A percentile compares a stretch with the other conserved stretches of the same genome.
Evolutionary conservation across 2,888 invertebrate genomes (phyloP).

Genomic region (Mythimna loreyi): DNA sequence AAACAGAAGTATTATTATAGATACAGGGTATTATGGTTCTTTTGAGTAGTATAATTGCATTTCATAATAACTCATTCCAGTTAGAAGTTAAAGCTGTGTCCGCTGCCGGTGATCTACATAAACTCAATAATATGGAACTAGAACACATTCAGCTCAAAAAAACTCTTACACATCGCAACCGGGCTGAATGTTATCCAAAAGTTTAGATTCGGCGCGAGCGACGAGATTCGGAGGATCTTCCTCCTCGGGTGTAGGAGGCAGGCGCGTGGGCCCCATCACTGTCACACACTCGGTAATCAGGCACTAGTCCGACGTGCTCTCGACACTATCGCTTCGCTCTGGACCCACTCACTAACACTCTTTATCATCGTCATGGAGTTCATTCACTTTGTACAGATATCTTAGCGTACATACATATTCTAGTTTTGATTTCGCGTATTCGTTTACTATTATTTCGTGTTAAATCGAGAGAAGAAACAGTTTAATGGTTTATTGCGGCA

Average conservation of each 20-base stretch:
- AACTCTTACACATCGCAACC: slow-evolving; percentile 79
- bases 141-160: slow-evolving; percentile 46
- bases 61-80: slow-evolving; percentile 21
- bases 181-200: slow-evolving; percentile 70
- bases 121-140: slow-evolving; percentile 46
- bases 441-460: slow-evolving; percentile 68
- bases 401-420: slow-evolving; percentile 43
- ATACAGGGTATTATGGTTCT: neutral
- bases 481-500: slow-evolving; percentile 71
- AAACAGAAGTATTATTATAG: neutral
- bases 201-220: slow-evolving; percentile 71
- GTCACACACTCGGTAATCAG: slow-evolving; percentile 73
- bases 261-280: slow-evolving; percentile 85
- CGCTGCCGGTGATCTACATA: slow-evolving; percentile 27
- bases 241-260: slow-evolving; percentile 85
- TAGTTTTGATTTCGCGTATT: slow-evolving; percentile 65
- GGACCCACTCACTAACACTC: slow-evolving; percentile 74
- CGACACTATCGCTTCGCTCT: slow-evolving; percentile 72
- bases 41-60: slow-evolving; percentile 6
- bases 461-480: slow-evolving; percentile 69
- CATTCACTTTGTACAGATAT: slow-evolving; percentile 63
- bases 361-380: slow-evolving; percentile 73
- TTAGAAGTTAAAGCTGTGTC: slow-evolving; percentile 19
- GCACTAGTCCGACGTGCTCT: slow-evolving; percentile 80
- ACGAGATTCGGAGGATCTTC: slow-evolving; percentile 78